A percentile compares a stretch with the other conserved stretches of the same genome.
phyloP scores from a whole-genome alignment of 1,140 invertebrate genomes.

The Drosophila sucinea region DNA sequence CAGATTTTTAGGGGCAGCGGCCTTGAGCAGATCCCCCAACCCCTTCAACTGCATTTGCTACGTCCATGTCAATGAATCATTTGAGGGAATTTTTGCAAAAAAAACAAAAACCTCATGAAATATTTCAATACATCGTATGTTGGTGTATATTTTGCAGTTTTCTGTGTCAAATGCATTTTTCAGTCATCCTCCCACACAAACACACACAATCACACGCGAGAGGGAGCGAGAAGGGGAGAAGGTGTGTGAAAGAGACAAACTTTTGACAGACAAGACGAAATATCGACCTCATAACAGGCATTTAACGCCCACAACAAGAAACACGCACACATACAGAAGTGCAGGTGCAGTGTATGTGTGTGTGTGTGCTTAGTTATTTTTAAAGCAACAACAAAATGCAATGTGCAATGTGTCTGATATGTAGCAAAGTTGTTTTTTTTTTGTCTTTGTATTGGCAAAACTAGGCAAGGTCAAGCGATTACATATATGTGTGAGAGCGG shows the following conservation, averaged over 20 bases:
- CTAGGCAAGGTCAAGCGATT: conserved; percentile 75
- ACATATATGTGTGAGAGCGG: conserved; percentile 32
- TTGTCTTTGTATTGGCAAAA: conserved; percentile 38
- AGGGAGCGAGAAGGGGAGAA: not conserved
- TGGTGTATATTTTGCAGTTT: conserved; percentile 24
- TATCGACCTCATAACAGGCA: conserved; percentile 71
- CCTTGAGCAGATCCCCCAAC: too few species aligned
- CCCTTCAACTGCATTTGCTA: not conserved
- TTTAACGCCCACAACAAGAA: conserved; percentile 52
- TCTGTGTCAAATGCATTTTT: conserved; percentile 79
- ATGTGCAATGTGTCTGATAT: conserved; percentile 13
- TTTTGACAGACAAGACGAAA: conserved; percentile 27
- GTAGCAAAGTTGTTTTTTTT: not conserved
- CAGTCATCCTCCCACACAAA: conserved; percentile 64
- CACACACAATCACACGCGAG: conserved; percentile 7
- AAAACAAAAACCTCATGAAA: conserved; percentile 4
- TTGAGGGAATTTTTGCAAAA: not conserved
- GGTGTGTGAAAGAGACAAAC: conserved; percentile 8
- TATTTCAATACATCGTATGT: not conserved
- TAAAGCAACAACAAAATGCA: conserved; percentile 55
- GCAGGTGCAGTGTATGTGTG: conserved; percentile 11
- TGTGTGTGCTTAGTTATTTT: conserved; percentile 66
- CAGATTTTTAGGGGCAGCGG: too few species aligned
- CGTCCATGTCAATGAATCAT: conserved; percentile 1
- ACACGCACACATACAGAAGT: conserved; percentile 16